Evolutionary conservation across 2,888 invertebrate genomes (phyloP).

Genomic region (Coelopa pilipes): DNA sequence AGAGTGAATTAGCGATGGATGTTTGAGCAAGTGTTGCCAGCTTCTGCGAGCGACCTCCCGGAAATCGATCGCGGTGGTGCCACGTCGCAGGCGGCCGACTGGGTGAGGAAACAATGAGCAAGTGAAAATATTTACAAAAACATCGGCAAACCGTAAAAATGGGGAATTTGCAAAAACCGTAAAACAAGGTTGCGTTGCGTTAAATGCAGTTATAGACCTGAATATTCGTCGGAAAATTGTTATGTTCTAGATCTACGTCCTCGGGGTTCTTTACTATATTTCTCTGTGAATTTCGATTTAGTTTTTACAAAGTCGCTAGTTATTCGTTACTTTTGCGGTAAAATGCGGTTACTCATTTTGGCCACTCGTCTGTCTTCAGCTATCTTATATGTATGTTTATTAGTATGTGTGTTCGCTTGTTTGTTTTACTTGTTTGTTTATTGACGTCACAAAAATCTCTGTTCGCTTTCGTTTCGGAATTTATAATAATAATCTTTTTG

Average conservation of each 20-base stretch:
- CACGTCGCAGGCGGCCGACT: too few relatives aligned
- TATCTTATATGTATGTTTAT: slow-evolving; percentile 32
- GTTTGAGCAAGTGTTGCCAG: slow-evolving; percentile 26
- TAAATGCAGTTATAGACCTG: slow-evolving; percentile 63
- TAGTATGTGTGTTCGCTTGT: slow-evolving; percentile 41
- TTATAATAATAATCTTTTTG: slow-evolving; percentile 58
- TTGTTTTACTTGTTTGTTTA: slow-evolving; percentile 53
- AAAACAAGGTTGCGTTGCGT: slow-evolving; percentile 31
- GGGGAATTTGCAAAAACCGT: not conserved
- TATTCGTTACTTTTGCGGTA: slow-evolving; percentile 1
- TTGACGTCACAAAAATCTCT: slow-evolving; percentile 67
- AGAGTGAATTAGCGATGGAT: not conserved
- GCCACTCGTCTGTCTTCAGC: not conserved
- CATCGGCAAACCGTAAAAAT: not conserved
- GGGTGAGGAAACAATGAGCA: too few relatives aligned
- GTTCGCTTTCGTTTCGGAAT: slow-evolving; percentile 62
- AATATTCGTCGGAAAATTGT: slow-evolving; percentile 48
- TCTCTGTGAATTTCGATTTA: slow-evolving; percentile 26
- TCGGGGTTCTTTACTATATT: slow-evolving; percentile 34
- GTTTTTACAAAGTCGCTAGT: not conserved
- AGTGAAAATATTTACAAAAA: slow-evolving; percentile 32
- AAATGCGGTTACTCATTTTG: slow-evolving; percentile 20
- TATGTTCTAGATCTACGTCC: slow-evolving; percentile 28
- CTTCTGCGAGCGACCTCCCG: not conserved
- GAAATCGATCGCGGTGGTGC: not conserved